Percentiles rank a stretch among this genome's conserved stretches.
phyloP scores from a whole-genome alignment of 2,888 invertebrate species.

The Hyles lineata region DNA sequence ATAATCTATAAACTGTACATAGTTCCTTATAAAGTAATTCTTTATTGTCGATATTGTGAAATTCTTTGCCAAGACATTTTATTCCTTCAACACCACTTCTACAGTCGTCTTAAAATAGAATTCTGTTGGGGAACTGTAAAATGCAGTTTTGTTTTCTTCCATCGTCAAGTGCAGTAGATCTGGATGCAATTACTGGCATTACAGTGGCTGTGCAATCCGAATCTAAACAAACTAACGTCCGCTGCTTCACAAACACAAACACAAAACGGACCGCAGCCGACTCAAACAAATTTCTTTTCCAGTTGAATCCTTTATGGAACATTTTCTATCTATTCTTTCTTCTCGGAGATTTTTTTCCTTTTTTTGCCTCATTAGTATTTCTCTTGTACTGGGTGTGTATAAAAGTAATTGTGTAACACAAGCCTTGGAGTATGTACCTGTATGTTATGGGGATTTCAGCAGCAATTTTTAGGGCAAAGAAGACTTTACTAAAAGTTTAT shows the following conservation, averaged over 20 bases:
- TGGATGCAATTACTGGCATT: background rate
- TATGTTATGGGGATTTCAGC: too few relatives aligned
- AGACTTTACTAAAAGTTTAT: too few relatives aligned
- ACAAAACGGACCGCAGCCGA: background rate
- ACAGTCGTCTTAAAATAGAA: background rate
- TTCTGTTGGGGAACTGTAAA: background rate
- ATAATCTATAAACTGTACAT: too few relatives aligned
- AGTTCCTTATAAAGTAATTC: too few relatives aligned
- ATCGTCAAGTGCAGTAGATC: slow-evolving; percentile 1
- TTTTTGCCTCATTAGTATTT: background rate
- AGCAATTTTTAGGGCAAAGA: too few relatives aligned
- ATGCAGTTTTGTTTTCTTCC: background rate
- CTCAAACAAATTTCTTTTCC: slow-evolving; percentile 1
- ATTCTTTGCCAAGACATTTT: background rate
- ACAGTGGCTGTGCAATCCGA: background rate
- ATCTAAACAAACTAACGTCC: slow-evolving; percentile 2
- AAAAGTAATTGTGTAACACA: too few relatives aligned
- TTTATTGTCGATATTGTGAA: too few relatives aligned
- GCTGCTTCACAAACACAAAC: background rate
- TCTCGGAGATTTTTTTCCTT: background rate
- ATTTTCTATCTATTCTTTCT: background rate
- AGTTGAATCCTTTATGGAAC: background rate
- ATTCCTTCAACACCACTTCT: background rate
- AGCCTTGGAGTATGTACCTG: too few relatives aligned
- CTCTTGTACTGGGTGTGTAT: too few relatives aligned